Conservation (phyloP, 1,140 invertebrate genomes). For the Drosophila bocki region DNA sequence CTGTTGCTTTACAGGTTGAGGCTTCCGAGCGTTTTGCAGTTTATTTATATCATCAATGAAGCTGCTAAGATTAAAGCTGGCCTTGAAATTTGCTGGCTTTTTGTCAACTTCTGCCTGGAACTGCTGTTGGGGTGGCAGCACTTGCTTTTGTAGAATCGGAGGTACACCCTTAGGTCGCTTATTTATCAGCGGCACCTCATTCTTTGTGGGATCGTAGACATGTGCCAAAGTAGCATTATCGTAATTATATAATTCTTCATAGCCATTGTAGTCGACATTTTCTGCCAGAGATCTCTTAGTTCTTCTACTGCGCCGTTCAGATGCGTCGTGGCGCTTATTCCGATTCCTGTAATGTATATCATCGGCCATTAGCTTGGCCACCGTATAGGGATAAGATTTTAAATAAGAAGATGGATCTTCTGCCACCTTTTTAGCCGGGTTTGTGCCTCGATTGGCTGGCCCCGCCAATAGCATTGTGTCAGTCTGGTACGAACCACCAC, state of each 20-base stretch:
- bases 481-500: not conserved
- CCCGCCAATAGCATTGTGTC: not conserved
- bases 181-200: constrained; percentile 54
- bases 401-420: not conserved
- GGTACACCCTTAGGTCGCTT: not conserved
- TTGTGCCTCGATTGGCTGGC: not conserved
- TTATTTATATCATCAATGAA: constrained; percentile 34
- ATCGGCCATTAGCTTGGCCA: constrained; percentile 61
- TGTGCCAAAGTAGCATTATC: not conserved
- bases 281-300: constrained; percentile 20
- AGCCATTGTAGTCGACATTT: constrained; percentile 1
- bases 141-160: not conserved
- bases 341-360: not conserved
- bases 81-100: not conserved
- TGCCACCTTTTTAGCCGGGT: no score
- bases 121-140: not conserved
- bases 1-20: not conserved
- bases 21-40: constrained; percentile 33
- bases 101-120: not conserved
- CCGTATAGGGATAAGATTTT: constrained; percentile 41
- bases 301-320: not conserved
- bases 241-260: not conserved
- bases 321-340: not conserved
- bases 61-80: constrained; percentile 52
- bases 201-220: constrained; percentile 35